Evolutionary conservation across 2,888 invertebrate genomes (phyloP), one percentile per base, ranked within the genome.

Genomic region (Lepidonotus clava): DNA sequence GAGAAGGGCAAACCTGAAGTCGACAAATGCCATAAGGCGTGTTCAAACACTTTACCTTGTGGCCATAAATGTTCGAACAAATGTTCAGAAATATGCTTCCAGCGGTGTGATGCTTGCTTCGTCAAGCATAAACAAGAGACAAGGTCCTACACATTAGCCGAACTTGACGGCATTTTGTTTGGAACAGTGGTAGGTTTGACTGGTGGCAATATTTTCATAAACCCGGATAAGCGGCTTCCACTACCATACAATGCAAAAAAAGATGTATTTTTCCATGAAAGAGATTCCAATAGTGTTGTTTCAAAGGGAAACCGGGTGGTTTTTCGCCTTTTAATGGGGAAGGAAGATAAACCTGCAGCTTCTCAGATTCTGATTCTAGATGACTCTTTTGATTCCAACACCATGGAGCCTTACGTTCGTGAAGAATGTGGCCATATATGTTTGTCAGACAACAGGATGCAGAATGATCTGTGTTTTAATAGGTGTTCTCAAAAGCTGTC

Each of bases 371-470:
- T 32, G n/a, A 28, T 24, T 32, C 1, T 66, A 1, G 66, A 66
- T 5, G n/a, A 32, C 2, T 24, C 14, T 66, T 24, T 66, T 66
- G 66, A 28, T 66, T 24, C 11, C 4, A 24, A 24, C 28, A 66
- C 66, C 11, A 14, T n/a, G n/a, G n/a, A 28, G 66, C 66, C 66
- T 4, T 66, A 24, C 66, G 32, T 66, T 32, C 21, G 66, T 28
- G 28, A 24, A 24, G 66, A 36, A 38, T 71, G 71, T 71, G 71
- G 71, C 0, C 71, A 71, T 24, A 71, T 71, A 21, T 34, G 71
- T 36, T 71, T 38, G 18, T 21, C 18, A 71, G n/a, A 34, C 4
- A 0, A 21, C 18, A 38, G 21, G 38, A 34, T n/a, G n/a, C n/a
- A 0, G 18, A 5, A 71, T n/a, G n/a, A 18, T 1, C 24, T 24